phyloP scores from a whole-genome alignment of 2,113 vertebrate genomes.

The Lepisosteus oculatus region DNA sequence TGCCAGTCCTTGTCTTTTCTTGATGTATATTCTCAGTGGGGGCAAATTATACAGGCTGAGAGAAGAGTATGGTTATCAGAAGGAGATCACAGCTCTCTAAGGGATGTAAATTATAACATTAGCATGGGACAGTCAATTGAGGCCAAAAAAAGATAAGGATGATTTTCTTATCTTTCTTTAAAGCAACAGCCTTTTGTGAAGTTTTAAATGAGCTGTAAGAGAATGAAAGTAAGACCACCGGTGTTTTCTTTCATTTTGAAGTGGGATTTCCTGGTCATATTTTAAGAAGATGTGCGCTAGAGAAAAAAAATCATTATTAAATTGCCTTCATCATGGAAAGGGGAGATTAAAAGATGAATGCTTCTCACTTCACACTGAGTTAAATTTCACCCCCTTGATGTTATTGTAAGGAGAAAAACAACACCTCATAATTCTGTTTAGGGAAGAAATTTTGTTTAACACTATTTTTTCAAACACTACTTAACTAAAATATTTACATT shows the following conservation, averaged over 20 bases:
- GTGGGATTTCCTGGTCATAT: too few species aligned
- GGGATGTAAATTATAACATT: constrained; percentile 32
- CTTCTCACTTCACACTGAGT: neutral
- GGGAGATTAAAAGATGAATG: neutral
- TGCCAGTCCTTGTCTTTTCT: constrained; percentile 12
- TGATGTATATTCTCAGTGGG: constrained; percentile 21
- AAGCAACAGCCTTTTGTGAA: constrained; percentile 6
- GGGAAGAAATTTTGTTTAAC: too few species aligned
- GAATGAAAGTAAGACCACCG: too few species aligned
- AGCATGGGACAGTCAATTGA: constrained; percentile 32
- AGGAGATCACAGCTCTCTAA: constrained; percentile 20
- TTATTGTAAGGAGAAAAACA: too few species aligned
- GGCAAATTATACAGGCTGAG: constrained; percentile 13
- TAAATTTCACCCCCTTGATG: too few species aligned
- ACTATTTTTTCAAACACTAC: too few species aligned
- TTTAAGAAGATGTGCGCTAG: neutral
- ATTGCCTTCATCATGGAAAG: neutral
- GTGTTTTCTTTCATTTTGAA: too few species aligned
- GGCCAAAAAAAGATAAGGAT: constrained; percentile 4
- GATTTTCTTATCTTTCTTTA: constrained; percentile 6
- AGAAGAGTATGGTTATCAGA: constrained; percentile 24
- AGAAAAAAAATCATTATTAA: neutral
- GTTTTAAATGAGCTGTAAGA: neutral
- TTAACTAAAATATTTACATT: too few species aligned
- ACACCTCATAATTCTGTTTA: too few species aligned